phyloP scores from a whole-genome alignment of 2,797 vertebrate species.

The Megaceryle alcyon region DNA sequence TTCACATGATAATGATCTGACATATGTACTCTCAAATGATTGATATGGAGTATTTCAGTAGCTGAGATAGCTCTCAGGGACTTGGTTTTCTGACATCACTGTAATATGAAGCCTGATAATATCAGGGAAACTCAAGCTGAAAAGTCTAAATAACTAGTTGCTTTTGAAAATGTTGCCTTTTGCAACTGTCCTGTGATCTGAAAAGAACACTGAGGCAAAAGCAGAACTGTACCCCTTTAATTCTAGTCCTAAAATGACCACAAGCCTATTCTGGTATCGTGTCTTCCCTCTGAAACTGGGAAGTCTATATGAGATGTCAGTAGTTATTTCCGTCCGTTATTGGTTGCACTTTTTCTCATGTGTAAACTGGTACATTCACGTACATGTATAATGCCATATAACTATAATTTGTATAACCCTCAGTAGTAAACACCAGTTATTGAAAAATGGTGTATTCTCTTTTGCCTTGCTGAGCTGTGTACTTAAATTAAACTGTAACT shows the following conservation, averaged over 20 bases:
- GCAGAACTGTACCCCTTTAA: background rate
- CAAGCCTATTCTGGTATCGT: background rate
- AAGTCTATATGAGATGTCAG: background rate
- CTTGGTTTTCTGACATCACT: conserved; percentile 14
- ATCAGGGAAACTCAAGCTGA: background rate
- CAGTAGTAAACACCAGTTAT: background rate
- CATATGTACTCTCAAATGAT: background rate
- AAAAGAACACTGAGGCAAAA: background rate
- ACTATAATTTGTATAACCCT: background rate
- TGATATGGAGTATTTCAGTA: background rate
- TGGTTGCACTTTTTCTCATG: background rate
- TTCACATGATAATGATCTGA: conserved; percentile 17
- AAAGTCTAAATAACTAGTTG: background rate
- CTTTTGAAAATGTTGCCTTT: conserved; percentile 15
- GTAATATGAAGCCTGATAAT: conserved; percentile 16
- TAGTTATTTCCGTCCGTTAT: background rate
- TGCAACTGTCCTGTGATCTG: background rate
- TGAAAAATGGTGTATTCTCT: background rate
- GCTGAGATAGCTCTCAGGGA: conserved; percentile 9
- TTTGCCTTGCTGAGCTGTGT: background rate
- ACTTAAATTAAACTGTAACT: background rate
- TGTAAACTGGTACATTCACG: rapidly evolving
- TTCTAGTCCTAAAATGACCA: background rate
- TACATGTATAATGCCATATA: background rate
- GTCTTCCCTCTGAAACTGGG: background rate